phyloP scores from a whole-genome alignment of 1,140 invertebrate genomes.

The Drosophila burlai region DNA sequence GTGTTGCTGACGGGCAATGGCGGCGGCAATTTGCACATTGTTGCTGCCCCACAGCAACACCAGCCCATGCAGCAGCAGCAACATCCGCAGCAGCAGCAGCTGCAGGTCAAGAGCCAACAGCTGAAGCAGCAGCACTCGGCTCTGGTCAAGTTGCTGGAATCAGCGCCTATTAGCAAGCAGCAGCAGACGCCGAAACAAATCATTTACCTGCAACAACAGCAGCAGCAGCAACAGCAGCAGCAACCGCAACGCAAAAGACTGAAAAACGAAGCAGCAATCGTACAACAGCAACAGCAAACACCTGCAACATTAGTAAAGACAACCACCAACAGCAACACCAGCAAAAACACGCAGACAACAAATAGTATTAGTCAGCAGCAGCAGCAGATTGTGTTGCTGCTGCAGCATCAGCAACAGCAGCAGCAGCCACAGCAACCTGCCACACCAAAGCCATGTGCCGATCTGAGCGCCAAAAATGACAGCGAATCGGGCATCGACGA shows the following conservation, averaged over 20 bases:
- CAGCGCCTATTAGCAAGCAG: constrained; percentile 74
- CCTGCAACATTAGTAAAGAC: constrained; percentile 80
- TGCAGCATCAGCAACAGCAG: constrained; percentile 51
- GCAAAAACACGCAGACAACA: constrained; percentile 64
- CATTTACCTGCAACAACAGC: constrained; percentile 70
- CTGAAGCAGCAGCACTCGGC: constrained; percentile 83
- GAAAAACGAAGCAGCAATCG: constrained; percentile 74
- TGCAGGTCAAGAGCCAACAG: constrained; percentile 73
- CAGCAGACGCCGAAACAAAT: constrained; percentile 72
- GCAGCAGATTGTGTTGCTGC: constrained; percentile 71
- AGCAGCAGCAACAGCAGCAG: constrained; percentile 53
- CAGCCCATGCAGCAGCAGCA: constrained; percentile 38
- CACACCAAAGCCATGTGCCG: constrained; percentile 70
- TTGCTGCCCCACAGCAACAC: constrained; percentile 48
- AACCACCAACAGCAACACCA: constrained; percentile 58
- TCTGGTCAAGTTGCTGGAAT: constrained; percentile 81
- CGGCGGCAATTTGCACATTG: constrained; percentile 65
- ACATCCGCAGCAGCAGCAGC: constrained; percentile 38
- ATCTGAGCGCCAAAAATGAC: constrained; percentile 75
- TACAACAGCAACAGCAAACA: constrained; percentile 70
- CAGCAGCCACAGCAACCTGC: constrained; percentile 44
- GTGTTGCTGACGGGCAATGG: constrained; percentile 63
- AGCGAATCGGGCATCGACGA: constrained; percentile 79
- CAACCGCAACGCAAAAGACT: constrained; percentile 84
- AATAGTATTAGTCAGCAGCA: constrained; percentile 83